phyloP scores from a whole-genome alignment of 2,888 invertebrate genomes.

The Oithona nana region DNA sequence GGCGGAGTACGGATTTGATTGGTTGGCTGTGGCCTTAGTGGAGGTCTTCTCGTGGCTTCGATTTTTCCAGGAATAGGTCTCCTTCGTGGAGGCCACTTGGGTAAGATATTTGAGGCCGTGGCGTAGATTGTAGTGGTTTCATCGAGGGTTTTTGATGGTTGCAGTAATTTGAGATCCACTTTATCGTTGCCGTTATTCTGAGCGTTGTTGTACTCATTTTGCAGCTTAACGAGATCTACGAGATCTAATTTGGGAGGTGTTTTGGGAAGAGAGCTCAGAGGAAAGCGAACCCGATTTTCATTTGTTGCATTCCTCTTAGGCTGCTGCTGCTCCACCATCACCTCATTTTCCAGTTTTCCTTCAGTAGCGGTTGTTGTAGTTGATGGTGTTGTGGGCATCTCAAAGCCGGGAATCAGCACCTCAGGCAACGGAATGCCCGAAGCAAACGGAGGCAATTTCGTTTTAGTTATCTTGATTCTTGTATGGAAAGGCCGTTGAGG shows the following conservation, averaged over 20 bases:
- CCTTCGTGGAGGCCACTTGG: not conserved
- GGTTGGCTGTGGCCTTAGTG: not conserved
- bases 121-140: slow-evolving; percentile 27
- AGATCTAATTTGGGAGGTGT: too few species aligned
- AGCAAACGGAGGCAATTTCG: slow-evolving; percentile 36
- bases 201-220: not conserved
- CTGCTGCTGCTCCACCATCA: not conserved
- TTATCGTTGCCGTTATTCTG: not conserved
- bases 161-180: too few species aligned
- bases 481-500: slow-evolving; percentile 4
- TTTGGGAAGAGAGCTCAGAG: too few species aligned
- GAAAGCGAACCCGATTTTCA: slow-evolving; percentile 5
- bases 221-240: not conserved
- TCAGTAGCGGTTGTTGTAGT: slow-evolving; percentile 34
- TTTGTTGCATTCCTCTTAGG: not conserved
- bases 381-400: slow-evolving; percentile 39
- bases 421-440: slow-evolving; percentile 52
- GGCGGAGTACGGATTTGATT: too few species aligned
- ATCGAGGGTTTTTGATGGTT: not conserved
- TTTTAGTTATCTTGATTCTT: slow-evolving; percentile 17
- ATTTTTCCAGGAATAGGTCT: not conserved
- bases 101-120: slow-evolving; percentile 21
- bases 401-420: slow-evolving; percentile 47
- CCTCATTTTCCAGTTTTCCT: not conserved
- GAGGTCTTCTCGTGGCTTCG: not conserved